Percentiles rank a stretch among this genome's conserved stretches.
Evolutionary conservation across 2,797 vertebrate species (phyloP).

Genomic region (Philypnodon macrostomus): DNA sequence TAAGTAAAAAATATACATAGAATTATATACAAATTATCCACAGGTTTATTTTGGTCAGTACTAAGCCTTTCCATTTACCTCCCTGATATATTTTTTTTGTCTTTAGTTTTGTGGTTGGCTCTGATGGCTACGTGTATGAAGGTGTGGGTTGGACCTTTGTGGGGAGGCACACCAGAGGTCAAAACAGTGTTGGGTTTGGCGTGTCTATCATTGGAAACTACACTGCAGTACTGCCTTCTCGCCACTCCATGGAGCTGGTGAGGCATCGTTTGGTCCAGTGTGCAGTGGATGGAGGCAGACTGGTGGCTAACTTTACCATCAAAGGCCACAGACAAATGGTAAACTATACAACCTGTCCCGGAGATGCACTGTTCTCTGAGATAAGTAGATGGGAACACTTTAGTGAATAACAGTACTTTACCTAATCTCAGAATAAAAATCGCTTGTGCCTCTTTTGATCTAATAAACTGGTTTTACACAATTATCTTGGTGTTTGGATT

Average conservation of each 20-base stretch:
- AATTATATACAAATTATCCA: too few relatives aligned
- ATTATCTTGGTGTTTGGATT: too few relatives aligned
- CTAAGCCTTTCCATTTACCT: too few relatives aligned
- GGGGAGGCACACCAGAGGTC: conserved; percentile 81
- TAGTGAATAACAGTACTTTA: conserved; percentile 52
- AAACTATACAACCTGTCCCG: conserved; percentile 79
- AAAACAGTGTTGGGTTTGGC: conserved; percentile 81
- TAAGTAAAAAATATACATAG: too few relatives aligned
- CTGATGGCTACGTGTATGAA: conserved; percentile 88
- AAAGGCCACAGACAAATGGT: conserved; percentile 84
- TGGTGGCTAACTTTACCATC: conserved; percentile 74
- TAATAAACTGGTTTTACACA: too few relatives aligned
- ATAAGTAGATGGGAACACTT: conserved; percentile 83
- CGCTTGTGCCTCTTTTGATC: too few relatives aligned
- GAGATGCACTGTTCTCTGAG: conserved; percentile 79
- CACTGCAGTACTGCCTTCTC: conserved; percentile 64
- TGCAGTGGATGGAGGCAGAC: conserved; percentile 62
- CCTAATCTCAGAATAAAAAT: too few relatives aligned
- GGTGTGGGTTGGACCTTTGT: conserved; percentile 83
- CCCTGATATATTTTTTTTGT: neutral
- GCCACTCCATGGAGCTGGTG: conserved; percentile 64
- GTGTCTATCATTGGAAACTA: conserved; percentile 87
- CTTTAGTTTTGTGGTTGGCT: conserved; percentile 85
- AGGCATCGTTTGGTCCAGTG: conserved; percentile 73
- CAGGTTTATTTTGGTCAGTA: too few relatives aligned